Evolutionary conservation across 1,140 invertebrate species (phyloP).

Genomic region (Aricia agestis): DNA sequence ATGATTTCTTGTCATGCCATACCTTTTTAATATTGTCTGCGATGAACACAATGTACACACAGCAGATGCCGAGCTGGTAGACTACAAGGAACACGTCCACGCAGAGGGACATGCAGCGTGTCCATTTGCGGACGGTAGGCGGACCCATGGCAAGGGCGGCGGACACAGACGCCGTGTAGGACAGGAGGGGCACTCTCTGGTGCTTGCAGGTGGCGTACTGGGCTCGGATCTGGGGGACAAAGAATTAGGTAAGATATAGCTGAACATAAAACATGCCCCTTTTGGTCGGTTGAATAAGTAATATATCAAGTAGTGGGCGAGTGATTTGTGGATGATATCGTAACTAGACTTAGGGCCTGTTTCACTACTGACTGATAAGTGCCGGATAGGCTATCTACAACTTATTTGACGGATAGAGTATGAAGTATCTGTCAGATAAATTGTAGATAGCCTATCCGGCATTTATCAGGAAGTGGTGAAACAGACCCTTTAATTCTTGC

Average conservation of each 20-base stretch:
- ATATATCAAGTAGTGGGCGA: too few relatives aligned
- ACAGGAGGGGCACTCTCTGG: constrained; percentile 76
- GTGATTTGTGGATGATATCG: too few relatives aligned
- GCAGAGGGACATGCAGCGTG: constrained; percentile 75
- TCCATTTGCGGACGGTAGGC: constrained; percentile 71
- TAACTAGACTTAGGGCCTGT: too few relatives aligned
- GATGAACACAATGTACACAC: constrained; percentile 92
- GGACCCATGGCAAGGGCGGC: constrained; percentile 79
- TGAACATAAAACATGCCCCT: too few relatives aligned
- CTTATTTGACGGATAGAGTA: too few relatives aligned
- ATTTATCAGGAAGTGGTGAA: too few relatives aligned
- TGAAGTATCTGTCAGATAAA: too few relatives aligned
- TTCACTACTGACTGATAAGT: too few relatives aligned
- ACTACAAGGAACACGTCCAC: constrained; percentile 86
- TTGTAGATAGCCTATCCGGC: too few relatives aligned
- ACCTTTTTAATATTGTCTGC: constrained; percentile 84
- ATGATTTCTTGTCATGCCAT: too few relatives aligned
- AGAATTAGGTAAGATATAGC: neutral
- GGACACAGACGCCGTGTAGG: constrained; percentile 81
- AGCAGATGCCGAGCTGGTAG: constrained; percentile 93
- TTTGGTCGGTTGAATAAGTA: neutral
- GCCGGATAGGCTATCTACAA: too few relatives aligned
- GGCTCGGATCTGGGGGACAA: constrained; percentile 39
- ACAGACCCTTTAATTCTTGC: too few relatives aligned
- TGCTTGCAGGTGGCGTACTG: constrained; percentile 79